Percentiles rank a stretch among this genome's conserved stretches.
These are phyloP conservation scores for Parnassius smintheus DNA, from an alignment of 2,888 invertebrate species.

Conservation along the genomic window DNA sequence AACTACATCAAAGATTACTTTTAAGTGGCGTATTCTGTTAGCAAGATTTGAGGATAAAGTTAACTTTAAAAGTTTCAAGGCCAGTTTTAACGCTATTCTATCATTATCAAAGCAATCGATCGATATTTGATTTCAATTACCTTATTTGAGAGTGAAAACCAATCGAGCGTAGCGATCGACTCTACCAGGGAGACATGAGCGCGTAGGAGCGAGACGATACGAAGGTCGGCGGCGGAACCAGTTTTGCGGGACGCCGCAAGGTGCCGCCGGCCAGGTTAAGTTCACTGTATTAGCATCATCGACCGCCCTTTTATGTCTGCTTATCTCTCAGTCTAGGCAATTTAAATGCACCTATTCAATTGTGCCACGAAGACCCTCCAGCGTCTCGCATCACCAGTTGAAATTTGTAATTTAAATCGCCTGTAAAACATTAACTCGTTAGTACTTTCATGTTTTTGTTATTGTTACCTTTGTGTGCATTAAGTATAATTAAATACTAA, in stretches of 20 bases:
- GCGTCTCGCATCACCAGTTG: slow-evolving; percentile 24
- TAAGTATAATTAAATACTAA: too few species aligned
- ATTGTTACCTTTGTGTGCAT: too few species aligned
- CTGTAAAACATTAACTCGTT: neutral
- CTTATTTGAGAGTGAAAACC: slow-evolving; percentile 49
- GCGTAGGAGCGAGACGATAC: slow-evolving; percentile 57
- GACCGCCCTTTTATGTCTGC: slow-evolving; percentile 74
- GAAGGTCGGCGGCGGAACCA: slow-evolving; percentile 74
- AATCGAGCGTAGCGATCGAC: slow-evolving; percentile 63
- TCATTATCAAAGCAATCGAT: neutral
- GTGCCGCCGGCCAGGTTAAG: slow-evolving; percentile 75
- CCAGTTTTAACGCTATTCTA: too few species aligned
- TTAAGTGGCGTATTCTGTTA: too few species aligned
- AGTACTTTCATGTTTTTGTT: too few species aligned
- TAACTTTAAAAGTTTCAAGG: too few species aligned
- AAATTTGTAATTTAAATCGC: slow-evolving; percentile 9
- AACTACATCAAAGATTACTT: too few species aligned
- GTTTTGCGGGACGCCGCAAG: slow-evolving; percentile 74
- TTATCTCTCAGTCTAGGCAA: slow-evolving; percentile 68
- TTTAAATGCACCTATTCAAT: slow-evolving; percentile 73
- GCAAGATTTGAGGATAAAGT: too few species aligned
- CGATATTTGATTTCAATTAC: neutral
- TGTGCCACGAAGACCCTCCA: slow-evolving; percentile 40
- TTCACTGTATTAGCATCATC: slow-evolving; percentile 76
- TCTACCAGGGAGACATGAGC: slow-evolving; percentile 66